Evolutionary conservation across 2,888 invertebrate species (phyloP).

Genomic region (Dione juno): DNA sequence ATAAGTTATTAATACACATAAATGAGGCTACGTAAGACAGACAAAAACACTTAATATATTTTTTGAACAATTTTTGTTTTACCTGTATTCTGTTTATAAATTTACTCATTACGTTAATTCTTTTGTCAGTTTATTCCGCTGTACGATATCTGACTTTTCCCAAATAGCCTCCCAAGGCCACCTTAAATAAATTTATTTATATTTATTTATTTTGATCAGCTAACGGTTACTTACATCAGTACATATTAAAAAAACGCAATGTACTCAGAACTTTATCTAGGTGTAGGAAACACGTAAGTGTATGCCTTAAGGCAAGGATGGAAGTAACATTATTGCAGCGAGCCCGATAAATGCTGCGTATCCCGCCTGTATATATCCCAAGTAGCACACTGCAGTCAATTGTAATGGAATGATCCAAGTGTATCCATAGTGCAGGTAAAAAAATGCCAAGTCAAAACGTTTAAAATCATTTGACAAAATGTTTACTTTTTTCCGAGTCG

Average conservation of each 20-base stretch:
- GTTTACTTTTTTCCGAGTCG: slow-evolving; percentile 94
- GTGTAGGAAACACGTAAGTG: too few species aligned
- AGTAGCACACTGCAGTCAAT: slow-evolving; percentile 85
- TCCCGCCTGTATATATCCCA: slow-evolving; percentile 88
- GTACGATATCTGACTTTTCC: slow-evolving; percentile 87
- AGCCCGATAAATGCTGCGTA: slow-evolving; percentile 88
- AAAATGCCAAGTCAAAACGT: slow-evolving; percentile 90
- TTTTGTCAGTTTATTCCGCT: slow-evolving; percentile 92
- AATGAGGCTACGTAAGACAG: too few species aligned
- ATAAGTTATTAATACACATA: too few species aligned
- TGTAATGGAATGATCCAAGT: slow-evolving; percentile 91
- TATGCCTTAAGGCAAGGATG: slow-evolving; percentile 90
- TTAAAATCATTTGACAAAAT: slow-evolving; percentile 94
- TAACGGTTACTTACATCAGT: too few species aligned
- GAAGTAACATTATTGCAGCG: slow-evolving; percentile 86
- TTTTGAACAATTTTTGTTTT: slow-evolving; percentile 50
- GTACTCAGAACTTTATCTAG: not conserved
- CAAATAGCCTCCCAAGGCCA: slow-evolving; percentile 80
- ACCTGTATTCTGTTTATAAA: slow-evolving; percentile 96
- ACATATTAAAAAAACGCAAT: too few species aligned
- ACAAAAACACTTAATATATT: too few species aligned
- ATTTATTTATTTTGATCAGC: not conserved
- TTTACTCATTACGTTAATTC: slow-evolving; percentile 97
- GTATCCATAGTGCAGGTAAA: slow-evolving; percentile 90
- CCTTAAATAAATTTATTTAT: slow-evolving; percentile 59